Evolutionary conservation across 2,888 invertebrate species (phyloP), one percentile per base, ranked within the genome.

Genomic region (Aromia moschata): DNA sequence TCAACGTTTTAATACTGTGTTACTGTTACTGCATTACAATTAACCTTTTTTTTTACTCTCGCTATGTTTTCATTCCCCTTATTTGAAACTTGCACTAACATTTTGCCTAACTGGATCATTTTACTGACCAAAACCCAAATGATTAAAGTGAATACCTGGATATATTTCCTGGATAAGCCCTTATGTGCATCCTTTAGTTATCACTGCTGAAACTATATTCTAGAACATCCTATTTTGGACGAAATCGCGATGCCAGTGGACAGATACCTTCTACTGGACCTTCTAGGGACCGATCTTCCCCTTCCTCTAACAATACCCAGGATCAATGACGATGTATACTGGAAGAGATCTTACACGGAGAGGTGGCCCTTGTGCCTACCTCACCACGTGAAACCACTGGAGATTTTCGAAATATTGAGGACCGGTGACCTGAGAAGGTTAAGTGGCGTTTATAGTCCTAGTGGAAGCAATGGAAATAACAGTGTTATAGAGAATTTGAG

Each of bases 301-400:
- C 63, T 77, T 17, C 59, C 65, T 43, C 47, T 78, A 17, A 74
- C 77, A 2, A 69, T 78, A 18, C 68, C 72, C 40, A 68, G 70
- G 58, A 77, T 79, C 16, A 44, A 69, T 10, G 73, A 77, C 43
- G 75, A 77, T 57, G 56, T 73, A 43, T 79, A 77, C 56, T 79
- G 79, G 79, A 70, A 74, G 60, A 70, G 72, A 61, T 76, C 77
- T 58, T 78, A 70, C 49, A 14, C 71, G 11, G 55, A 65, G 44
- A 69, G 72, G 20, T 79, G 77, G 79, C 77, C 78, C 1, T 70
- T 71, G 18, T 47, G 59, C 12, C 54, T 68, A 14, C 68, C 72
- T 2, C 57, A 62, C 41, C 41, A 58, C 9, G 46, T 64, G 62
- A 11, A 56, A 58, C 41, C 46, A 7, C 7, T 52, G 7, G 46